Percentiles rank a stretch among this genome's conserved stretches.
Conservation (phyloP, 1,140 invertebrate genomes). For the Dreissena polymorpha region DNA sequence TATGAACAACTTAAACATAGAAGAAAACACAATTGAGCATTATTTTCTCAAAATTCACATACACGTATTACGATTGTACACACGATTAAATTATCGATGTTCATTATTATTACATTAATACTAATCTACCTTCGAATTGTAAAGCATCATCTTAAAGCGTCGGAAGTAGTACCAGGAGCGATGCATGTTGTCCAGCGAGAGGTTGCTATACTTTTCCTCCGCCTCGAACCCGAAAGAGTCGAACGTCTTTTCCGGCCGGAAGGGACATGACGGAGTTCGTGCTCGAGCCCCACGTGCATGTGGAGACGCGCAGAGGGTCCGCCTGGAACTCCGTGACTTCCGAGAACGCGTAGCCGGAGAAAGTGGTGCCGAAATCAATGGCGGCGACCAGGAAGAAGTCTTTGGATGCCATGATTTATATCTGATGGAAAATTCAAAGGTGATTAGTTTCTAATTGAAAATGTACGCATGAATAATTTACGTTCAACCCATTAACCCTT, state of each 20-base stretch:
- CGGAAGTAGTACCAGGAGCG: constrained; percentile 82
- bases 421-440: neutral
- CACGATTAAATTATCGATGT: neutral
- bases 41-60: neutral
- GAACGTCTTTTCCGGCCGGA: constrained; percentile 81
- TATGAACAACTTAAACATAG: neutral
- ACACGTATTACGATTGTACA: neutral
- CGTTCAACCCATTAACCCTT: neutral
- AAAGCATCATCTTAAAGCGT: constrained; percentile 83
- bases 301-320: constrained; percentile 76
- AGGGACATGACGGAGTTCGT: constrained; percentile 81
- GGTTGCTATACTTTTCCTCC: constrained; percentile 81
- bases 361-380: constrained; percentile 84
- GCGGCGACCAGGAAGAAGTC: constrained; percentile 80
- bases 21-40: neutral
- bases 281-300: constrained; percentile 82
- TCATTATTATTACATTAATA: neutral
- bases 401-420: constrained; percentile 79
- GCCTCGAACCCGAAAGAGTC: constrained; percentile 83
- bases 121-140: constrained; percentile 80
- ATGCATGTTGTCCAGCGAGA: constrained; percentile 80
- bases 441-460: neutral
- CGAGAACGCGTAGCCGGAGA: constrained; percentile 83
- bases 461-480: neutral
- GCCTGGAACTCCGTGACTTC: constrained; percentile 81